A percentile compares a stretch with the other conserved stretches of the same genome.
Conservation (phyloP, 2,888 invertebrate species). For the Malacosoma neustria region DNA sequence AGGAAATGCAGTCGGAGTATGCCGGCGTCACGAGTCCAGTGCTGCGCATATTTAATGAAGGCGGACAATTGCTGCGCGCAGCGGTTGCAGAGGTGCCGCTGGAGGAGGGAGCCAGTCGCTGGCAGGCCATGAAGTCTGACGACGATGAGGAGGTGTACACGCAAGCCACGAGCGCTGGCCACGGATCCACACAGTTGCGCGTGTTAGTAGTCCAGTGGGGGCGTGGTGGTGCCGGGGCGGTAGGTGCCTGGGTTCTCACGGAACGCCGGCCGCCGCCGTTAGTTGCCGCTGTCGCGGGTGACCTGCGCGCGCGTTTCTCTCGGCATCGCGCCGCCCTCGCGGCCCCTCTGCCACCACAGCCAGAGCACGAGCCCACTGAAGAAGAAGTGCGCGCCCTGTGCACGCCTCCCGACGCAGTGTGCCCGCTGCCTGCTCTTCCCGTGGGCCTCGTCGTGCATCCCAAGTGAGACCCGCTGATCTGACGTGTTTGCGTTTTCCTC, state of each 20-base stretch:
- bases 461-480: slow-evolving; percentile 17
- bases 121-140: too few species aligned
- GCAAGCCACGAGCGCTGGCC: not conserved
- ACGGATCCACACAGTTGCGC: slow-evolving; percentile 4
- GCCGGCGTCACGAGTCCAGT: slow-evolving; percentile 42
- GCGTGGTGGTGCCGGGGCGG: slow-evolving; percentile 15
- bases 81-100: slow-evolving; percentile 20
- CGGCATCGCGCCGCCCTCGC: slow-evolving; percentile 15
- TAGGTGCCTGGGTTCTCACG: slow-evolving; percentile 27
- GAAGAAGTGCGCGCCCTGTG: not conserved
- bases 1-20: slow-evolving; percentile 49
- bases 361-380: slow-evolving; percentile 9
- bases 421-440: slow-evolving; percentile 11
- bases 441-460: slow-evolving; percentile 28
- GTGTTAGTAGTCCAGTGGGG: slow-evolving; percentile 18
- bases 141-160: not conserved
- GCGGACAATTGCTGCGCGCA: slow-evolving; percentile 36
- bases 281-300: slow-evolving; percentile 13
- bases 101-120: slow-evolving; percentile 5
- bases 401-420: slow-evolving; percentile 14
- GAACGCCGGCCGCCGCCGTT: slow-evolving; percentile 20
- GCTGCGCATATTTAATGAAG: slow-evolving; percentile 48
- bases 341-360: slow-evolving; percentile 10
- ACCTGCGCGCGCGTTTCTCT: slow-evolving; percentile 15
- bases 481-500: not conserved